These are phyloP conservation scores for Nysson spinosus DNA, from an alignment of 2,888 invertebrate species.

Conservation along the genomic window DNA sequence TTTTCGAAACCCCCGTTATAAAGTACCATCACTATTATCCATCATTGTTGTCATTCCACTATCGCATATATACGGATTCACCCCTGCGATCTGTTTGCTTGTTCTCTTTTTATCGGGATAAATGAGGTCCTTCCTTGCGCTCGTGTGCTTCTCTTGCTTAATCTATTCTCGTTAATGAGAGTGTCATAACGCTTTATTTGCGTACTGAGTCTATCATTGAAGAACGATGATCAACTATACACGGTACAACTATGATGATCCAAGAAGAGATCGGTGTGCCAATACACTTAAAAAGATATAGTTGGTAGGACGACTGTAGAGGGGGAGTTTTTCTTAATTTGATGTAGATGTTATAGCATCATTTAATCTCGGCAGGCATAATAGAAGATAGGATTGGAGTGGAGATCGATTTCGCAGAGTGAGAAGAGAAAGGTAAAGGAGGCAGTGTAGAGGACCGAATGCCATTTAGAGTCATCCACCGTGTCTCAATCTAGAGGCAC, in stretches of 20 bases:
- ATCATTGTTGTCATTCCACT: constrained; percentile 53
- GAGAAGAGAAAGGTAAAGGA: constrained; percentile 34
- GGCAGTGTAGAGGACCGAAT: constrained; percentile 63
- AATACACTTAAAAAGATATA: no score
- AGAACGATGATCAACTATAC: no score
- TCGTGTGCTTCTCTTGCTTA: constrained; percentile 42
- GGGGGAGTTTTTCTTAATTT: background rate
- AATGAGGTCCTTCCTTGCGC: constrained; percentile 53
- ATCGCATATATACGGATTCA: constrained; percentile 35
- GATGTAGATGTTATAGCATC: background rate
- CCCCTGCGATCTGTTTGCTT: constrained; percentile 63
- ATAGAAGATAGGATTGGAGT: constrained; percentile 28
- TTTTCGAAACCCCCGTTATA: constrained; percentile 48
- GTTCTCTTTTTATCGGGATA: constrained; percentile 62
- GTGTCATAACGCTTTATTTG: constrained; percentile 20
- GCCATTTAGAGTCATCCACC: constrained; percentile 77
- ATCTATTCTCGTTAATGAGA: constrained; percentile 29
- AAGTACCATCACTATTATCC: constrained; percentile 28
- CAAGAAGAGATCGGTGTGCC: no score
- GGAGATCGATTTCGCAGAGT: constrained; percentile 31
- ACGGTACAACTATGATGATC: no score
- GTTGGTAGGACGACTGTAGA: background rate
- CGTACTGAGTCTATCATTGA: background rate
- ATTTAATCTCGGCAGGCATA: constrained; percentile 30
- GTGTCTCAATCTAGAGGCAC: constrained; percentile 75